A percentile compares a stretch with the other conserved stretches of the same genome.
These are phyloP conservation scores for Gila robusta DNA, from an alignment of 2,797 vertebrate species.

Conservation along the genomic window DNA sequence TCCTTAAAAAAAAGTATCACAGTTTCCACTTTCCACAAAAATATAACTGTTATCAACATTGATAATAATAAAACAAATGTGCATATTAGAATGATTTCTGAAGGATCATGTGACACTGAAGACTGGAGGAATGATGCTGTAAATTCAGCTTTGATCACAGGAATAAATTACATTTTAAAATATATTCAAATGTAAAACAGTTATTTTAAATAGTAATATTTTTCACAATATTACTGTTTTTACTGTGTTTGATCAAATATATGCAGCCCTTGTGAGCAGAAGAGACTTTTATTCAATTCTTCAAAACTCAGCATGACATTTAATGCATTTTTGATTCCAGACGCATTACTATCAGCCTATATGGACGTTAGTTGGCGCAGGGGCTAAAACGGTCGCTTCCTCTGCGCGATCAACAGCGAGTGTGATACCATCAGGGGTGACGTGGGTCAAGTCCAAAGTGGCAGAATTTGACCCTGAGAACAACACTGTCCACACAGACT, in stretches of 20 bases:
- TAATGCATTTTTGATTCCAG: constrained; percentile 71
- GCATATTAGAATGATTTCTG: not conserved
- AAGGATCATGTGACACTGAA: not conserved
- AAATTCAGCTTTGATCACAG: no score
- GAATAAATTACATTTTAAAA: not conserved
- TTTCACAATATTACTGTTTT: not conserved
- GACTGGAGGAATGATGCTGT: not conserved
- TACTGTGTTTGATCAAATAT: not conserved
- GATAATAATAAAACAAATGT: not conserved
- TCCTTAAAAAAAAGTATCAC: no score
- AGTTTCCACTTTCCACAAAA: not conserved
- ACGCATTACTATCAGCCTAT: constrained; percentile 97
- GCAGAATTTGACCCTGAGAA: constrained; percentile 87
- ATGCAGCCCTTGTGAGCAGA: not conserved
- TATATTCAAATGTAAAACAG: not conserved
- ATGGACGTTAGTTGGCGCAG: constrained; percentile 96
- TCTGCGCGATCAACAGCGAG: constrained; percentile 85
- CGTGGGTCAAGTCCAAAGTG: constrained; percentile 91
- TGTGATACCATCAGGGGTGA: constrained; percentile 89
- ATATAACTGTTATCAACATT: not conserved
- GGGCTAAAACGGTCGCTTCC: constrained; percentile 83
- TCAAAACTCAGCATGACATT: not conserved
- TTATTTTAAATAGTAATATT: not conserved
- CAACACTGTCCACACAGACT: constrained; percentile 84
- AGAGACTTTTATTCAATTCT: not conserved